Base-by-base conservation (phyloP, 2,113 vertebrate genomes). In the Brienomyrus longianalis region DNA sequence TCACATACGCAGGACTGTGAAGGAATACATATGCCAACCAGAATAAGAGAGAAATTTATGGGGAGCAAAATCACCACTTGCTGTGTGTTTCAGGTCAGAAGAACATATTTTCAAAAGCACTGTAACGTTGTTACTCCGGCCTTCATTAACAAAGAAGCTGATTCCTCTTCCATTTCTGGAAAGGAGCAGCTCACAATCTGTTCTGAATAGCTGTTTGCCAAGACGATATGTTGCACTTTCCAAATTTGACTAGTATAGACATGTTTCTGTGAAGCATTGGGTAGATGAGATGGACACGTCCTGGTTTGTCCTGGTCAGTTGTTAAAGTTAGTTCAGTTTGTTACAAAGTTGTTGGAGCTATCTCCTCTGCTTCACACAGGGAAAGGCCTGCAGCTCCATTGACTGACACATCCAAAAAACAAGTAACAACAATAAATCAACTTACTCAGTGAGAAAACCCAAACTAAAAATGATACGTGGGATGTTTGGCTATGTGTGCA, bases 391-490 rank as follows among this genome's bases (percentile, higher is more conserved):
- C 62, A 31, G 62, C 62, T 13, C 51, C 54, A 89, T 62, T 89
- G 80, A 89, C n/a, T 84, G 88, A 39, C 43, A 59, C 39, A 21
- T 70, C n/a, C 62, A 70, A 70, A 31, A 70, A 70, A 13, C 62
- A 70, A 70, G n/a, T 4, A 80, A 80, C 35, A 43, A 70, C 9
- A 31, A 70, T 66, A 70, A 70, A 70, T 31, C 62, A 70, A 70
- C 31, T 70, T 39, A 48, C 45, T 85, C 47, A 48, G 50, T 47
- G 3, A 23, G 21, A 89, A 35, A 56, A n/a, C 89, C 43, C 45
- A 66, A 31, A 89, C 51, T n/a, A 62, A 8, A 89, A 86, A 86
- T 35, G 11, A 66, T 70, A 52, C 85, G 27, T 85, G n/a, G 83
- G 43, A 31, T 21, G 27, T 85, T 39, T 52, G 77, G 77, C 80